Evolutionary conservation across 2,113 vertebrate genomes (phyloP).

Genomic region (Dipodomys merriami): DNA sequence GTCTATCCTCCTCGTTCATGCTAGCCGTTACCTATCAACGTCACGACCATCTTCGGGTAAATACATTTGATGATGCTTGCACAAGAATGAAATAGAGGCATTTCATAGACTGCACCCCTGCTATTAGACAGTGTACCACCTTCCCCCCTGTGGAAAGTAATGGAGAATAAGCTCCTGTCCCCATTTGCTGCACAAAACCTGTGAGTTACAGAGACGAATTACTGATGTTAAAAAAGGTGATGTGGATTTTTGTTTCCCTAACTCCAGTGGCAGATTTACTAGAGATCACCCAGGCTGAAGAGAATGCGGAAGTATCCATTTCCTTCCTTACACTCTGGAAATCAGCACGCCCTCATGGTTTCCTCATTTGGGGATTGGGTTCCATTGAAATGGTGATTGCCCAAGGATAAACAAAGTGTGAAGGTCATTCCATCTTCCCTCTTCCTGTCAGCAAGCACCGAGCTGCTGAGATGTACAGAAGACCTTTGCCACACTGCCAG

Average conservation of each 20-base stretch:
- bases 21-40: neutral
- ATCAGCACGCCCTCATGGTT: neutral
- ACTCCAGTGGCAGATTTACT: neutral
- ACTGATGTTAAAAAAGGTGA: neutral
- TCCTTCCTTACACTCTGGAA: neutral
- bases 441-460: neutral
- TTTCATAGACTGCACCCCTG: neutral
- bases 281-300: neutral
- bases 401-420: neutral
- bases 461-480: neutral
- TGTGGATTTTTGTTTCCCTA: neutral
- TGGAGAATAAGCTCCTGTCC: neutral
- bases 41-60: neutral
- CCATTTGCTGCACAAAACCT: neutral
- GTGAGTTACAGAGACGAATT: conserved; percentile 17
- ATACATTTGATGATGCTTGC: neutral
- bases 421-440: neutral
- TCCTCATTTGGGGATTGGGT: neutral
- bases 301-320: neutral
- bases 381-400: neutral
- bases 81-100: neutral
- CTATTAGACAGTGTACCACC: neutral
- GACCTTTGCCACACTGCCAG: neutral
- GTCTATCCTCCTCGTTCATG: no score
- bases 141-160: neutral